Evolutionary conservation across 2,113 vertebrate species (phyloP).

Genomic region (Trochalopteron elliotii): DNA sequence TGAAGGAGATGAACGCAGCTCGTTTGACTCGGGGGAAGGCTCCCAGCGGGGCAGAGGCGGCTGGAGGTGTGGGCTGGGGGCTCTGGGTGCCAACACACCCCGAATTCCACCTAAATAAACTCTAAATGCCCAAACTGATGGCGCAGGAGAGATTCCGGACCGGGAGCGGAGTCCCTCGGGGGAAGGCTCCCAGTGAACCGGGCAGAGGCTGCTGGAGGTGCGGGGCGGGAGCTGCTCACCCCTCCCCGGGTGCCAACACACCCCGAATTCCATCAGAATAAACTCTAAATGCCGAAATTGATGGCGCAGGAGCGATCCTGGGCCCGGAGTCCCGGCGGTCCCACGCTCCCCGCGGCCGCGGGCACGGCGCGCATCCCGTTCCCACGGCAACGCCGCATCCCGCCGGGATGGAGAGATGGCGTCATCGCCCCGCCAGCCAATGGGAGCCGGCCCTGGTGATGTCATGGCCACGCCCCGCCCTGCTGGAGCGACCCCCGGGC

Average conservation of each 20-base stretch:
- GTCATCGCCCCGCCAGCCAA: constrained; percentile 82
- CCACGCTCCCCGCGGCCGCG: constrained; percentile 35
- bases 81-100: accelerated
- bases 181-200: too few relatives aligned
- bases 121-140: too few relatives aligned
- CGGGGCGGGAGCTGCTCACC: too few relatives aligned
- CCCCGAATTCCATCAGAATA: accelerated
- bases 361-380: constrained; percentile 61
- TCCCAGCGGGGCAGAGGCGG: neutral
- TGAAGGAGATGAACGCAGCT: accelerated
- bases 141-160: too few relatives aligned
- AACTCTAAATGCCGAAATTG: accelerated
- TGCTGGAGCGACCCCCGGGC: neutral
- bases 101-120: accelerated
- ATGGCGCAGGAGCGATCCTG: accelerated
- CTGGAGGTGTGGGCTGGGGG: accelerated
- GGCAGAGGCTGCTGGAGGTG: too few relatives aligned
- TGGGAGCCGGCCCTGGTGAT: constrained; percentile 81
- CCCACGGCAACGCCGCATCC: constrained; percentile 83
- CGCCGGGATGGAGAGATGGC: constrained; percentile 67
- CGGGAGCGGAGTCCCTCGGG: too few relatives aligned
- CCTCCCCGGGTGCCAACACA: accelerated
- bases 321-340: neutral
- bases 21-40: neutral
- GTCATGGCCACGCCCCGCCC: constrained; percentile 71